Conservation (phyloP, 2,888 invertebrate species). For the Hartigia nigra region DNA sequence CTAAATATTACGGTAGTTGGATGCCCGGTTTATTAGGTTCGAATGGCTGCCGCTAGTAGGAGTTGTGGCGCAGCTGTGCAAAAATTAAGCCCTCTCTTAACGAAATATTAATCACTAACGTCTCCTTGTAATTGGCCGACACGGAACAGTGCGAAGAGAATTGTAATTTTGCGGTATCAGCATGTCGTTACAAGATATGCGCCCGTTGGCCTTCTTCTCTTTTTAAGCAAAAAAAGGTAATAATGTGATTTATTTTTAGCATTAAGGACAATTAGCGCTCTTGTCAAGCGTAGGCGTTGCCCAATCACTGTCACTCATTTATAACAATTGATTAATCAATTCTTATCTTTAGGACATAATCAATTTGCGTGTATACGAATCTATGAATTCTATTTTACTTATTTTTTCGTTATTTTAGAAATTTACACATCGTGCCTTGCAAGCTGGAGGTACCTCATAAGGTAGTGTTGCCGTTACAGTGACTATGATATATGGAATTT, state of each 20-base stretch:
- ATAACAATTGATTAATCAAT: background rate
- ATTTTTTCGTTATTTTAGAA: background rate
- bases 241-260: background rate
- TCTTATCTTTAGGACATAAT: background rate
- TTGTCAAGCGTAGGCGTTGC: background rate
- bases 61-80: background rate
- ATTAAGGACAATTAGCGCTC: background rate
- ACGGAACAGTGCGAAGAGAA: background rate
- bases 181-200: background rate
- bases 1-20: background rate
- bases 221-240: background rate
- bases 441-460: background rate
- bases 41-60: background rate
- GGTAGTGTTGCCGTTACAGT: background rate
- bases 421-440: background rate
- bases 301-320: background rate
- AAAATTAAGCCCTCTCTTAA: background rate
- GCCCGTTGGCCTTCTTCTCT: background rate
- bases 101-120: background rate
- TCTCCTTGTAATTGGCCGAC: background rate
- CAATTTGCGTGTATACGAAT: background rate
- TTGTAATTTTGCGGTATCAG: background rate
- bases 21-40: background rate
- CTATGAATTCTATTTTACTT: background rate
- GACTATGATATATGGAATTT: background rate